phyloP scores from a whole-genome alignment of 2,113 vertebrate species.

The Deroptyus accipitrinus region DNA sequence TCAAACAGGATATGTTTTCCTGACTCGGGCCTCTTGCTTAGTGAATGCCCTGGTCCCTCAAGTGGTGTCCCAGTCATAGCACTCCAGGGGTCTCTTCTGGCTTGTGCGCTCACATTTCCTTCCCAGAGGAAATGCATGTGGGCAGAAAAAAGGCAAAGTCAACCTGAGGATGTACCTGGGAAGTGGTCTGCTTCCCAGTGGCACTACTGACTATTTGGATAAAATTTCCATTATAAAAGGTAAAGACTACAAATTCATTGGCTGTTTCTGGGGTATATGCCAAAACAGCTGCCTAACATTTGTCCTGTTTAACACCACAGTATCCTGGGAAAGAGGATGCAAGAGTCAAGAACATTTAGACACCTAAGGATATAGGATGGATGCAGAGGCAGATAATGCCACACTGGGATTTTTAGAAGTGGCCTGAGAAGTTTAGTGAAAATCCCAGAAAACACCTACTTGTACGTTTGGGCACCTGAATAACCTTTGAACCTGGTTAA shows the following conservation, averaged over 20 bases:
- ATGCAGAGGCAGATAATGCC: not conserved
- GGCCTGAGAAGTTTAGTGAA: not conserved
- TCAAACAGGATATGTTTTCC: not conserved
- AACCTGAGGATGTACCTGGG: not conserved
- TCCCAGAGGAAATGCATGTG: not conserved
- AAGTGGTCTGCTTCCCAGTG: not conserved
- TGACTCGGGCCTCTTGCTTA: not conserved
- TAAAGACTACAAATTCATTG: not conserved
- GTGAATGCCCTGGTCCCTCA: not conserved
- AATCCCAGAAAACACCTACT: not conserved
- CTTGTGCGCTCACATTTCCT: accelerated
- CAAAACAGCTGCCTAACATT: not conserved
- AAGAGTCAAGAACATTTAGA: not conserved
- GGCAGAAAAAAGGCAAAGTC: not conserved
- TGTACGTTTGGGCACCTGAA: not conserved
- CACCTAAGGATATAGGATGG: not conserved
- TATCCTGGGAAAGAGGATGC: not conserved
- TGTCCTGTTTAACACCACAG: not conserved
- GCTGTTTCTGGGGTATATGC: not conserved
- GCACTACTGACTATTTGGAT: not conserved
- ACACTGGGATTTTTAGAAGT: not conserved
- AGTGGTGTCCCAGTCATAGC: not conserved
- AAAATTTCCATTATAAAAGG: not conserved
- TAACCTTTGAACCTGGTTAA: not conserved
- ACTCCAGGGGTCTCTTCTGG: not conserved